phyloP scores from a whole-genome alignment of 2,797 vertebrate species.

The Leptodactylus fallax region DNA sequence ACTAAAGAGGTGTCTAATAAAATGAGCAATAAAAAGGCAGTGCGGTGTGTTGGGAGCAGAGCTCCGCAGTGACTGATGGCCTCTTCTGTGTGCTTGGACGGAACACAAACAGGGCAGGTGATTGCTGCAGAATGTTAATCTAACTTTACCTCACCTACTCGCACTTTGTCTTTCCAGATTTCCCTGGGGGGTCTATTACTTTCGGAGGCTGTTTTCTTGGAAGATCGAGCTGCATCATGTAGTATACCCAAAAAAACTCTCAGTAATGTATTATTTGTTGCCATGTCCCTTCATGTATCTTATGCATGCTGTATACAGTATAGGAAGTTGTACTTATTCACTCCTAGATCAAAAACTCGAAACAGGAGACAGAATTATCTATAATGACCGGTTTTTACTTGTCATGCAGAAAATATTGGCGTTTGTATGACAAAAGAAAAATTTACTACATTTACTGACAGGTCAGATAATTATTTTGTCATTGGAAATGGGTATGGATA shows the following conservation, averaged over 20 bases:
- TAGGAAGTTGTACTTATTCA: not conserved
- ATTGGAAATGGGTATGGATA: not conserved
- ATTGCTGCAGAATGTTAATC: conserved; percentile 30
- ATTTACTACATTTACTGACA: not conserved
- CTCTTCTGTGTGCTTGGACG: conserved; percentile 66
- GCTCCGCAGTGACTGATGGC: conserved; percentile 67
- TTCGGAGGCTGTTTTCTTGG: conserved; percentile 53
- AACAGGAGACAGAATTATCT: conserved; percentile 1
- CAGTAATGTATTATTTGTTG: conserved; percentile 48
- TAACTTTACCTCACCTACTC: conserved; percentile 33
- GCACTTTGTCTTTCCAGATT: conserved; percentile 29
- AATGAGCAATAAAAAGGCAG: conserved; percentile 62
- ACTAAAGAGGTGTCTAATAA: conserved; percentile 63
- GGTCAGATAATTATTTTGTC: not conserved
- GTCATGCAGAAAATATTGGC: too few species aligned
- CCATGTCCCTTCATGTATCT: conserved; percentile 18
- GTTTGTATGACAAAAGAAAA: not conserved
- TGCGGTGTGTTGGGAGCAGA: conserved; percentile 65
- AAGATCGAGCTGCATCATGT: conserved; percentile 45
- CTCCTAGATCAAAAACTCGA: not conserved
- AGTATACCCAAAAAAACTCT: conserved; percentile 43
- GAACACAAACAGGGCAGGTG: conserved; percentile 60
- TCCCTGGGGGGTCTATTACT: conserved; percentile 52
- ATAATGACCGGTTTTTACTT: not conserved
- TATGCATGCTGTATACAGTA: not conserved